Conservation (phyloP, 2,113 vertebrate genomes). For the Nothocercus nigrocapillus region DNA sequence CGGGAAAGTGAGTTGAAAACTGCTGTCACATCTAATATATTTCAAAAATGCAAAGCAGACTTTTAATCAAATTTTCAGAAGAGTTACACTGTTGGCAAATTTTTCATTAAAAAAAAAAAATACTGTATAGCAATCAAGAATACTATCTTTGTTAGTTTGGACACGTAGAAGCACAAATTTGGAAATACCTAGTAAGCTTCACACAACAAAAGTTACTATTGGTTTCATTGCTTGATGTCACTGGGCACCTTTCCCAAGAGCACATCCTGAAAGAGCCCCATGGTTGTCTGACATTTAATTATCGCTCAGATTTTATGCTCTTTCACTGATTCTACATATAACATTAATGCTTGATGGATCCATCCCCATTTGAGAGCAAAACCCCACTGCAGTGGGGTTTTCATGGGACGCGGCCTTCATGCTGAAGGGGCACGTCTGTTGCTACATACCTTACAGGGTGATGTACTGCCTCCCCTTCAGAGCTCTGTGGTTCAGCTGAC, state of each 20-base stretch:
- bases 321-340: neutral
- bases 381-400: neutral
- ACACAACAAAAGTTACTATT: neutral
- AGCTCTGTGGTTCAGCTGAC: neutral
- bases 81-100: neutral
- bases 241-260: neutral
- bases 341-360: neutral
- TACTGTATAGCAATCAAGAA: neutral
- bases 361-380: neutral
- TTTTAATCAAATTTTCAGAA: neutral
- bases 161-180: neutral
- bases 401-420: fast-evolving
- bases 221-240: neutral
- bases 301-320: neutral
- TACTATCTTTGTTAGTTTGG: neutral
- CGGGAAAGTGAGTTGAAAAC: neutral
- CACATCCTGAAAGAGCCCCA: neutral
- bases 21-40: neutral
- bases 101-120: neutral
- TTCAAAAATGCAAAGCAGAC: neutral
- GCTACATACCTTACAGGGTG: neutral
- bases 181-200: neutral
- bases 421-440: neutral
- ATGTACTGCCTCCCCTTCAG: fast-evolving
- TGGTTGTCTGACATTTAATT: neutral